Conservation (phyloP, 2,797 vertebrate species). For the Hydrophis major region DNA sequence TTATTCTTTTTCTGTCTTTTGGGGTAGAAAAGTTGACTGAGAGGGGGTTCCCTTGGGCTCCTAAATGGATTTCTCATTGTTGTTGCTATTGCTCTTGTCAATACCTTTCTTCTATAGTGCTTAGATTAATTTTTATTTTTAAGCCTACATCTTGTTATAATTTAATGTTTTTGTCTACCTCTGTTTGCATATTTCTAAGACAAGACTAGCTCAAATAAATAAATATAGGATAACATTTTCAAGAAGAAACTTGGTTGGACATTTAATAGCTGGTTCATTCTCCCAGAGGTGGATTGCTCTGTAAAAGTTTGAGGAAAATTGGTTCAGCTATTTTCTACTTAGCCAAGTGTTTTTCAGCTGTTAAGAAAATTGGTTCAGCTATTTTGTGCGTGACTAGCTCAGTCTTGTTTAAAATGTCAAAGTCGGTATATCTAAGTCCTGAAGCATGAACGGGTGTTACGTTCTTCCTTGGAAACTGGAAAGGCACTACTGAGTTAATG, state of each 20-base stretch:
- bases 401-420: conserved; percentile 64
- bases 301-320: conserved; percentile 61
- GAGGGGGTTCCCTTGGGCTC: neutral
- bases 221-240: neutral
- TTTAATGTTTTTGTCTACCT: neutral
- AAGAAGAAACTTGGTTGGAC: conserved; percentile 22
- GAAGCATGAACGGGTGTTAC: conserved; percentile 44
- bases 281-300: conserved; percentile 51
- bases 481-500: neutral
- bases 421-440: conserved; percentile 21
- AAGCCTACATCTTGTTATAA: neutral
- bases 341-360: conserved; percentile 65
- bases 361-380: conserved; percentile 67
- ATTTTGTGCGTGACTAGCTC: conserved; percentile 57
- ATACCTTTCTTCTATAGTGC: neutral
- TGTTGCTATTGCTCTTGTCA: neutral
- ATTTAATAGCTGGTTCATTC: conserved; percentile 33
- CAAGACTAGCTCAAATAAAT: neutral
- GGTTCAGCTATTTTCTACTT: conserved; percentile 63
- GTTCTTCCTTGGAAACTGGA: conserved; percentile 11
- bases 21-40: neutral
- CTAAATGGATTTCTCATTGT: neutral
- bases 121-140: neutral
- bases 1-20: neutral
- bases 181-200: neutral